Conservation (phyloP, 2,888 invertebrate genomes). For the Hyalella azteca region DNA sequence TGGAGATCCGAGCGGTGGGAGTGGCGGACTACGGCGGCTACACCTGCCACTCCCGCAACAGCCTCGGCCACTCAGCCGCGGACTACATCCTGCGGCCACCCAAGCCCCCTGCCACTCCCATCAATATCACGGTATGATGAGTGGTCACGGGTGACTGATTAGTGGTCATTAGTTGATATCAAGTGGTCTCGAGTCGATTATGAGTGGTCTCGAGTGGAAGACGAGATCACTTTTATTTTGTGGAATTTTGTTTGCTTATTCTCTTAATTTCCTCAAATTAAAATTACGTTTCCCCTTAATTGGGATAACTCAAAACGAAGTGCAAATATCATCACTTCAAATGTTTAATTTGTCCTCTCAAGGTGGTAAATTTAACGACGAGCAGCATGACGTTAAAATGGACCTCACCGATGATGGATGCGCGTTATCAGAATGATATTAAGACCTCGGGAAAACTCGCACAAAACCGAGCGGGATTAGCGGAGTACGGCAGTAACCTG, state of each 20-base stretch:
- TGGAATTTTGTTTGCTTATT: no score
- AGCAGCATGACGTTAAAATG: constrained; percentile 6
- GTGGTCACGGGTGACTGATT: no score
- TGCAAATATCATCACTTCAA: no score
- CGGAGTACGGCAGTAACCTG: not conserved
- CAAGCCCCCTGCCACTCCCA: constrained; percentile 27
- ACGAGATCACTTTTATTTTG: no score
- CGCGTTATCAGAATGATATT: not conserved
- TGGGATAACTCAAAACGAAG: no score
- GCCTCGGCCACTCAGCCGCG: constrained; percentile 29
- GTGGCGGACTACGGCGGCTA: constrained; percentile 34
- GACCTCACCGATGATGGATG: not conserved
- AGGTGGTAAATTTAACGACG: constrained; percentile 29
- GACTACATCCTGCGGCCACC: constrained; percentile 21
- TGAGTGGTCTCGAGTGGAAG: no score
- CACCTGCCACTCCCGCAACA: constrained; percentile 40
- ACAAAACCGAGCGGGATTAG: not conserved
- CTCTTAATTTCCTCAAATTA: no score
- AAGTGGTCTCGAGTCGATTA: no score
- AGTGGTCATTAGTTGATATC: no score
- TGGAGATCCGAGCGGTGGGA: constrained; percentile 24
- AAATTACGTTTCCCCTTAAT: no score
- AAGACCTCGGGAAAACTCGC: not conserved
- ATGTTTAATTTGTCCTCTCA: not conserved
- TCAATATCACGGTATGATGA: constrained; percentile 38